phyloP scores from a whole-genome alignment of 2,113 vertebrate genomes.

The Cyanocitta stelleri region DNA sequence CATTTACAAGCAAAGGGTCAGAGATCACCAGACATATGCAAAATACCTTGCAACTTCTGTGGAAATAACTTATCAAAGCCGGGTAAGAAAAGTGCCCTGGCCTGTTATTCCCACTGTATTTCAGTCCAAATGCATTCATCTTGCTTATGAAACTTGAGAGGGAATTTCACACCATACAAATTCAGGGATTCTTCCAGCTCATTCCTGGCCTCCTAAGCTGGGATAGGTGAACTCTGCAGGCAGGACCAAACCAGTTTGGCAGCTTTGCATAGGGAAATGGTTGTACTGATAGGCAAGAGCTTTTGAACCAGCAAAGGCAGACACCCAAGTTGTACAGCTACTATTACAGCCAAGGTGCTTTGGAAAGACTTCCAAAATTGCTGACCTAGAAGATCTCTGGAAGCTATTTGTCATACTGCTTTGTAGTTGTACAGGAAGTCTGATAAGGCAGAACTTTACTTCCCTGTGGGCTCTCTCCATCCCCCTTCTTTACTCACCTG shows the following conservation, averaged over 20 bases:
- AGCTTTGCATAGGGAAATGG: not conserved
- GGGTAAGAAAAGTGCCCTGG: not conserved
- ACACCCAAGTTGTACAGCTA: not conserved
- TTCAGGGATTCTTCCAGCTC: not conserved
- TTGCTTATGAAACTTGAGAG: not conserved
- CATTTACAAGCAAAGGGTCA: accelerated
- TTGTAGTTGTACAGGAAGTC: not conserved
- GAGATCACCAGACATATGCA: not conserved
- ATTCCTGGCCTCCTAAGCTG: not conserved
- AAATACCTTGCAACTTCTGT: not conserved
- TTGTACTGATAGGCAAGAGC: not conserved
- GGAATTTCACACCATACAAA: not conserved
- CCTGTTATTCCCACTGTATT: not conserved
- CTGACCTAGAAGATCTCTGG: not conserved
- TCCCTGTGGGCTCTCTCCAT: not conserved
- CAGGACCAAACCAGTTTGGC: not conserved
- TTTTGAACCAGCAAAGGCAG: not conserved
- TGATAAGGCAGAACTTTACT: not conserved
- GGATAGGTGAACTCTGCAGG: not conserved
- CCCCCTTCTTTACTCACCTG: not conserved
- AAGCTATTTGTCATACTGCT: not conserved
- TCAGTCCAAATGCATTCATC: not conserved
- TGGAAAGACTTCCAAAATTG: not conserved
- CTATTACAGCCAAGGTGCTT: not conserved
- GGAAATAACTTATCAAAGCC: not conserved